Evolutionary conservation across 1,140 invertebrate species (phyloP), one percentile per base, ranked within the genome.

Genomic region (Adelges cooleyi): DNA sequence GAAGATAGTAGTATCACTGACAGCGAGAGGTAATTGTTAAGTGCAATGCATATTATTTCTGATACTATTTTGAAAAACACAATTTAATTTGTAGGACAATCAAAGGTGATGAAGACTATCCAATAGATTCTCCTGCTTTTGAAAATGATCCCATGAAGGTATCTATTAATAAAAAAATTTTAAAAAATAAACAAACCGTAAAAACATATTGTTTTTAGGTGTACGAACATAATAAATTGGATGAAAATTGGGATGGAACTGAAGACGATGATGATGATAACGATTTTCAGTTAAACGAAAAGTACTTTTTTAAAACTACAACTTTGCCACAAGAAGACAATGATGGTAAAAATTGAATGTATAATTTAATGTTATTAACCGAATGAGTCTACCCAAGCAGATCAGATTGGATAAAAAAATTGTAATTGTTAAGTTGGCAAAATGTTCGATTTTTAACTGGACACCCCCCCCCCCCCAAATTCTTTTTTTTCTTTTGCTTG

Each of bases 1-100:
- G 86, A 89, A 72, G 86, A 89, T 72, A 86, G 84, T 70, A 87
- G 85, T 71, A 76, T 87, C 17, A 88, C 85, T 66, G 86, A 88
- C 70, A 86, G 85, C 68, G 86, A 89, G 62, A 73, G 78, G 73
- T 75, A 69, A 70, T 18, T 3, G 8, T 44, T 44, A 44, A n/a
- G n/a, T n/a, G n/a, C 40, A 13, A 33, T 27, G 29, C 9, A 33
- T 3, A 38, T 38, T 15, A 25, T 52, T 5, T 9, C 2, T 36
- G 10, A 51, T 29, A 13, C 11, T 9, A 52, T 18, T 20, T 6
- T 20, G 38, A 65, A 51, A 27, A 29, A 65, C 9, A 8, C 13
- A 36, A 18, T 18, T 50, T 44, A 42, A 59, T 15, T 50, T 25
- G 67, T 15, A 78, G 82, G 68, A 86, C 84, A 1, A 73, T 86